These are phyloP conservation scores for Babyrousa celebensis DNA, from an alignment of 2,797 vertebrate genomes.

Conservation along the genomic window DNA sequence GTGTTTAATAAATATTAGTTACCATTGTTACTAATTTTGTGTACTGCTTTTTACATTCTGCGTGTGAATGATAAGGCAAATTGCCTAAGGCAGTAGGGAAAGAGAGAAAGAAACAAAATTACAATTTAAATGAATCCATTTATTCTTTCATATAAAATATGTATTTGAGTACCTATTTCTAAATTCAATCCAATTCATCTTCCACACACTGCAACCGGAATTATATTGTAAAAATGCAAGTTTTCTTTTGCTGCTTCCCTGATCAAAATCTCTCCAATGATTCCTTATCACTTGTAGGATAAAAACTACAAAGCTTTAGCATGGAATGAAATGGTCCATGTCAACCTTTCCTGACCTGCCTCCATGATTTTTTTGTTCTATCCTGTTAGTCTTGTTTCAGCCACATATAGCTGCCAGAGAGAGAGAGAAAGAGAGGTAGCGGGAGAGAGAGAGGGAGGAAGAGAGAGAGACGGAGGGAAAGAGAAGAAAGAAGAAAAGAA, in stretches of 20 bases:
- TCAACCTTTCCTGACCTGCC: neutral
- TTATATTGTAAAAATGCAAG: constrained; percentile 49
- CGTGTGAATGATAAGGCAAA: constrained; percentile 28
- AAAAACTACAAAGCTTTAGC: neutral
- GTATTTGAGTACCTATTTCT: constrained; percentile 50
- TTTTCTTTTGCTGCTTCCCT: constrained; percentile 19
- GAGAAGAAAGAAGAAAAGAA: neutral
- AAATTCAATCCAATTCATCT: constrained; percentile 71
- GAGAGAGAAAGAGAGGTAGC: neutral
- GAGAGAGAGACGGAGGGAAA: neutral
- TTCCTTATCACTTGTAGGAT: constrained; percentile 24
- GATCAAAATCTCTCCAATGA: constrained; percentile 42
- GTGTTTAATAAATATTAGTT: constrained; percentile 38
- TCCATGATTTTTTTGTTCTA: neutral
- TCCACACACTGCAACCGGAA: constrained; percentile 29
- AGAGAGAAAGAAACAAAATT: constrained; percentile 58
- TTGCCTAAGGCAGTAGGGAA: constrained; percentile 26
- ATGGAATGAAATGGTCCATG: neutral
- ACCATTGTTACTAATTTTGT: neutral
- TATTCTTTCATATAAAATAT: constrained; percentile 70
- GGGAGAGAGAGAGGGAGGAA: no score
- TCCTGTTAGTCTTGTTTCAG: neutral
- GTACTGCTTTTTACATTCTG: neutral
- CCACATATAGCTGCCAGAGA: neutral
- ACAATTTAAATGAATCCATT: constrained; percentile 71